Conservation (phyloP, 1,140 invertebrate genomes). For the Drosophila pallidifrons region DNA sequence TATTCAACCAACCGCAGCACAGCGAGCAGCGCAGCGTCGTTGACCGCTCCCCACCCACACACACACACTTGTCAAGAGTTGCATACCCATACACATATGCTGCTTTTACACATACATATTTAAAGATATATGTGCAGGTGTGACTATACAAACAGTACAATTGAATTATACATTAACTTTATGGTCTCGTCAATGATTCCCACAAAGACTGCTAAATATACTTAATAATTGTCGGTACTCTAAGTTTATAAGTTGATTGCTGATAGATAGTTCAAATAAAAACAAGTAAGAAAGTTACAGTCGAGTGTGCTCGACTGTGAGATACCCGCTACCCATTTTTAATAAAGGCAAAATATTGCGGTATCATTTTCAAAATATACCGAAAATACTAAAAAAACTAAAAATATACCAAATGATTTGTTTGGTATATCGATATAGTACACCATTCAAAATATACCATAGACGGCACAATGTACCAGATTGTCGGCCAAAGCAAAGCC, state of each 20-base stretch:
- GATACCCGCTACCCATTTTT: too few relatives aligned
- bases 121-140: neutral
- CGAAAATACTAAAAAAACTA: too few relatives aligned
- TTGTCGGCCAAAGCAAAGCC: too few relatives aligned
- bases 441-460: too few relatives aligned
- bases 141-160: neutral
- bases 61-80: neutral
- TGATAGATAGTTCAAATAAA: too few relatives aligned
- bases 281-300: too few relatives aligned
- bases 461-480: too few relatives aligned
- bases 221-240: neutral
- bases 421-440: too few relatives aligned
- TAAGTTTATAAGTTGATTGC: neutral
- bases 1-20: conserved; percentile 73
- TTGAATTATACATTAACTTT: neutral
- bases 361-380: too few relatives aligned
- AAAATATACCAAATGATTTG: too few relatives aligned
- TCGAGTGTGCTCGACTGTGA: too few relatives aligned
- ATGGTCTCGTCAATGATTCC: neutral
- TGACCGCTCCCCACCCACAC: conserved; percentile 32
- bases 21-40: conserved; percentile 9
- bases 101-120: neutral
- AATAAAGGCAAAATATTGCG: too few relatives aligned
- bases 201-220: neutral
- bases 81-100: neutral